Evolutionary conservation across 2,888 invertebrate species (phyloP), one percentile per base, ranked within the genome.

Genomic region (Ophion ventricosus): DNA sequence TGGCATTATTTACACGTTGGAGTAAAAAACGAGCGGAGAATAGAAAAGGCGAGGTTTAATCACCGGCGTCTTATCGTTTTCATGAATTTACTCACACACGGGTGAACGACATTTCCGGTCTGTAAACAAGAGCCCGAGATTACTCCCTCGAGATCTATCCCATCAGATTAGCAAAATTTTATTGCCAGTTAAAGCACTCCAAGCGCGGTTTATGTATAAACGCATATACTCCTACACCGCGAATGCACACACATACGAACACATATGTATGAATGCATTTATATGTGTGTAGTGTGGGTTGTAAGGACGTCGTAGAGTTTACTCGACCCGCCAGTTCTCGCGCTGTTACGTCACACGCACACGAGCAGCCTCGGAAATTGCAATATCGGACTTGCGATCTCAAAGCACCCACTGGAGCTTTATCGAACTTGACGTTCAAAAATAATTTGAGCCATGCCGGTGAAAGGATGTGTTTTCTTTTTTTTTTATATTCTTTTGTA

Each of bases 121-220:
- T 72, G 83, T 75, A 86, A 82, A 77, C 80, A 78, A 84, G 78
- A 75, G 80, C 20, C 80, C 84, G 59, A 80, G 80, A 86, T 86
- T 82, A 73, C 67, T 43, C 49, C 25, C 54, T 56, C 67, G 56
- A 72, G 80, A 82, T 80, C 83, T 70, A 82, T 86, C 80, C 72
- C 80, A 69, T 80, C 73, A 80, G 70, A 86, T 86, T 84, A 82
- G 80, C 86, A 84, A n/a, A n/a, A 83, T 84, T 86, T 86, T 86
- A 86, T 86, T 83, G 80, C 84, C 73, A 74, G 26, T 66, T 59
- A 76, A 54, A 73, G 66, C 73, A 20, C 59, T 78, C n/a, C n/a
- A 25, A 69, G 69, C 69, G 49, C 20, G 26, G 29, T 54, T 69
- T 54, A 26, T 54, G 70, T 56, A 57, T 20, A 56, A n/a, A 49